Evolutionary conservation across 2,113 vertebrate genomes (phyloP).

Genomic region (Mellivora capensis): DNA sequence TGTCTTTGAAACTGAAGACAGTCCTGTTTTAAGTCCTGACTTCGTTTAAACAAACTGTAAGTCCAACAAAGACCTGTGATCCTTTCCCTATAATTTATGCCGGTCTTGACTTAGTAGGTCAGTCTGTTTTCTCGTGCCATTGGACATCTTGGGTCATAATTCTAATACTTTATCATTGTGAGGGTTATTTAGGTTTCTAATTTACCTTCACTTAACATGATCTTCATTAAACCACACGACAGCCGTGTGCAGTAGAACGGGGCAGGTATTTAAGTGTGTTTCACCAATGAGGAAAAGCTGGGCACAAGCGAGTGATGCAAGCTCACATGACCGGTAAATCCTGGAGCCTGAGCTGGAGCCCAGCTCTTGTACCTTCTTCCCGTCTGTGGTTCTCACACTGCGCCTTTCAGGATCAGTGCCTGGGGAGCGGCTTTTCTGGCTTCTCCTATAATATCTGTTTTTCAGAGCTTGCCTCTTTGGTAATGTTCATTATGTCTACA

Average conservation of each 20-base stretch:
- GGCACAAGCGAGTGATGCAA: rapidly evolving
- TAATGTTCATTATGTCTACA: background rate
- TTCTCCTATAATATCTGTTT: background rate
- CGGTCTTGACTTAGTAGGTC: background rate
- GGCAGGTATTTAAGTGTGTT: background rate
- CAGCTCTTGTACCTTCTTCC: background rate
- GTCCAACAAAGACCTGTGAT: background rate
- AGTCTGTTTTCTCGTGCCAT: background rate
- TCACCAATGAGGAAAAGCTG: background rate
- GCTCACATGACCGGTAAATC: background rate
- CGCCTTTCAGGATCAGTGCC: too few relatives aligned
- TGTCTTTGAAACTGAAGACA: background rate
- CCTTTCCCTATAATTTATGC: background rate
- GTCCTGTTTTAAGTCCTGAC: background rate
- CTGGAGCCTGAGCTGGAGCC: background rate
- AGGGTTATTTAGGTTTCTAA: background rate
- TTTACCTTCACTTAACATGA: background rate
- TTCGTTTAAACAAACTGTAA: background rate
- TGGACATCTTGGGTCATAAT: background rate
- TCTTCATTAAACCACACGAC: background rate
- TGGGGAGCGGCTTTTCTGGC: background rate
- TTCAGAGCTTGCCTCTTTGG: background rate
- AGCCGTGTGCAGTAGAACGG: rapidly evolving
- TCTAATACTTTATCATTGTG: background rate
- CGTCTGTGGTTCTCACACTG: rapidly evolving